Conservation (phyloP, 2,888 invertebrate genomes). For the Eilema sororculum region DNA sequence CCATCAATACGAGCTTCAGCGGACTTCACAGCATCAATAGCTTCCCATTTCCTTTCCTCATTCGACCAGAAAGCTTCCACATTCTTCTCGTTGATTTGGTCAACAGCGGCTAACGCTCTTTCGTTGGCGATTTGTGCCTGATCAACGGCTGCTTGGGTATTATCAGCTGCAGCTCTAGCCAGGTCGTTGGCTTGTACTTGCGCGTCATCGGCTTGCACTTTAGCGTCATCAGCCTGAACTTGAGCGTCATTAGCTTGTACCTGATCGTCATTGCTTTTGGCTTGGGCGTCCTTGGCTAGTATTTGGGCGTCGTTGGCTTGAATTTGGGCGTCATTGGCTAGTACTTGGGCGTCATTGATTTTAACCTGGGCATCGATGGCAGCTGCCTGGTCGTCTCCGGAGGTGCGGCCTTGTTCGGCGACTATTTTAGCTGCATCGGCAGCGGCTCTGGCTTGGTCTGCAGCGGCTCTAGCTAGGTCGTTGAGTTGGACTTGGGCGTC, state of each 20-base stretch:
- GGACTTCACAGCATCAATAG: conserved; percentile 70
- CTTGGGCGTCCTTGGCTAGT: too few relatives aligned
- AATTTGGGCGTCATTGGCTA: background rate
- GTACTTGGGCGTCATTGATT: background rate
- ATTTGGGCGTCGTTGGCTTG: background rate
- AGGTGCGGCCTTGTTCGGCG: background rate
- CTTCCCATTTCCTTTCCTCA: conserved; percentile 80
- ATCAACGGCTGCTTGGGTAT: conserved; percentile 63
- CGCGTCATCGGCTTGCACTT: conserved; percentile 66
- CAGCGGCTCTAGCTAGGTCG: conserved; percentile 64
- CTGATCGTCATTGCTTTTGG: background rate
- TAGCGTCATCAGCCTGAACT: too few relatives aligned
- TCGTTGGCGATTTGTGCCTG: conserved; percentile 65
- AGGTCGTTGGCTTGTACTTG: background rate
- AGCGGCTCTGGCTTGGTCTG: conserved; percentile 65
- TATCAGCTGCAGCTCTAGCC: conserved; percentile 49
- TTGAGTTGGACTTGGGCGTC: conserved; percentile 58
- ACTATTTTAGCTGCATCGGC: background rate
- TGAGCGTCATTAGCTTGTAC: conserved; percentile 66
- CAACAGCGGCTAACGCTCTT: conserved; percentile 57
- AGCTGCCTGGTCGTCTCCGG: background rate
- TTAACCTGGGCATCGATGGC: background rate
- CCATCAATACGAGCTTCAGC: conserved; percentile 74
- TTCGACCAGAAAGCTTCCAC: conserved; percentile 65
- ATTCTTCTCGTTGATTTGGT: conserved; percentile 65